phyloP scores from a whole-genome alignment of 2,797 vertebrate genomes.

The Vultur gryphus region DNA sequence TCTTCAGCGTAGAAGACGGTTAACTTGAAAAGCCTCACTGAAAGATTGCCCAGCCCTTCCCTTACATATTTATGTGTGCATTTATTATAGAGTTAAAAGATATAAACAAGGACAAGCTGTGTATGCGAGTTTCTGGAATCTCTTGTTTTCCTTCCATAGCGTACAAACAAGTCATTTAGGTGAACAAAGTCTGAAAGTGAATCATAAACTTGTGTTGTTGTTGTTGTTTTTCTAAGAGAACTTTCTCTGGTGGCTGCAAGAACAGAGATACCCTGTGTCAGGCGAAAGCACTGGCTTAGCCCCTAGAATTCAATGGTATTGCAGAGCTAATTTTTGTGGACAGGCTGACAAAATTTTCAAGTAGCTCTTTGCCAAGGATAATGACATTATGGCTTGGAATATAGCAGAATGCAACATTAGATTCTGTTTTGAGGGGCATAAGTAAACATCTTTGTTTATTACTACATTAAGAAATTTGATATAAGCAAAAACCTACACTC shows the following conservation, averaged over 20 bases:
- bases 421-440: background rate
- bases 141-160: slow-evolving; percentile 52
- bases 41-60: background rate
- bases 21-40: background rate
- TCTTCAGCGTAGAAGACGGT: background rate
- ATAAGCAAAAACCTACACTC: background rate
- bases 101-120: slow-evolving; percentile 34
- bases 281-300: background rate
- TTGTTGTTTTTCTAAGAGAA: slow-evolving; percentile 42
- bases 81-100: slow-evolving; percentile 31
- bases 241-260: background rate
- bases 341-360: slow-evolving; percentile 21
- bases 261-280: background rate
- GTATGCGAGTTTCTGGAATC: slow-evolving; percentile 31
- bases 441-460: slow-evolving; percentile 47
- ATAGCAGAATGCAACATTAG: background rate
- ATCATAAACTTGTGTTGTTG: slow-evolving; percentile 66
- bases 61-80: slow-evolving; percentile 3
- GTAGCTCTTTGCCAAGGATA: slow-evolving; percentile 9
- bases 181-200: slow-evolving; percentile 76
- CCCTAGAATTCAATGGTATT: background rate
- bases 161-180: slow-evolving; percentile 66
- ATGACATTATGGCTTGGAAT: background rate
- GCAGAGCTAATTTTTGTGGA: slow-evolving; percentile 9
- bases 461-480: background rate